Base-by-base conservation (phyloP, 2,888 invertebrate genomes). In the Rhamphomyia laevipes region DNA sequence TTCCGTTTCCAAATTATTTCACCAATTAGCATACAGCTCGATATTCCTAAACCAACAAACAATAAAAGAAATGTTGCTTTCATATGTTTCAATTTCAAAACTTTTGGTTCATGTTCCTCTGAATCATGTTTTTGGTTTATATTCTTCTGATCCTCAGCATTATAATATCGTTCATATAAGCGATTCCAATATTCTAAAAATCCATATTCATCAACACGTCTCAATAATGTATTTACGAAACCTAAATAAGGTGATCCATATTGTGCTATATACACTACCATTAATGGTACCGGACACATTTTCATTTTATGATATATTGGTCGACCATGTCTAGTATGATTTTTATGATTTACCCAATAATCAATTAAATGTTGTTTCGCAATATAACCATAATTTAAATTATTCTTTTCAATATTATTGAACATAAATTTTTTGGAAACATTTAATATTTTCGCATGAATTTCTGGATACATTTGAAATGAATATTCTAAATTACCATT, bases 171-270 rank as follows among this genome's bases (percentile, higher is more conserved):
- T 37, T 62, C 63, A 60, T 62, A 63, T 23, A 62, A 53, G 15
- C 58, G 60, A 37, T 62, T 58, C 70, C 70, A 70, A 51, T 71
- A 67, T 2, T 69, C 62, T 7, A 74, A 59, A 37, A 78, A 73
- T 0, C 79, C 79, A 21, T 65, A 73, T 63, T 78, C 74, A 47
- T 72, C 70, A 1, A 76, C 59, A 48, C 68, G 67, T 16, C 69
- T 63, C 2, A 78, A 59, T 1, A 78, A 63, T 13, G 63, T 64
- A 52, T 77, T 68, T 5, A 79, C 45, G 47, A 68, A 70, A 10
- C 67, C 69, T 44, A 76, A 60, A 58, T 76, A 78, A 0, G 78
- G 77, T 30, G 78, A 77, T 2, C 79, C 79, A 53, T 76, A 75
- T n/a, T 73, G 71, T 11, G 77, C 63, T 1, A 75, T 74, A 51